Evolutionary conservation across 1,140 invertebrate genomes (phyloP), one percentile per base, ranked within the genome.

Genomic region (Pomacea maculata): DNA sequence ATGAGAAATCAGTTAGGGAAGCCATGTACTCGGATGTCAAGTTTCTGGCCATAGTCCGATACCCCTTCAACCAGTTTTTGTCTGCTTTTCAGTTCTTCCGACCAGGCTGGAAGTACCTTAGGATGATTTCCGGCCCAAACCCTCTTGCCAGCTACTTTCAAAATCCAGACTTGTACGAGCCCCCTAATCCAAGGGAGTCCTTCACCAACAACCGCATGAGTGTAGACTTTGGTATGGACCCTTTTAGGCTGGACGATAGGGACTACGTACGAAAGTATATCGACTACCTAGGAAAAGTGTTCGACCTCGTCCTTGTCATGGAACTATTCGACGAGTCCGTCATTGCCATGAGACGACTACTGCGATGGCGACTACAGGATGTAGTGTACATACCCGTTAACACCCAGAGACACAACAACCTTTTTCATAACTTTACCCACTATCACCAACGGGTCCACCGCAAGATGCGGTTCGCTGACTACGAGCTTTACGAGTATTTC

Each of bases 301-400:
- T 89, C 61, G 73, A 83, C 34, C 63, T 89, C 12, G 83, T 89
- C 14, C 34, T 89, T 10, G 76, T 89, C 10, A 79, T 84, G n/a
- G 87, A 89, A 67, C 57, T 80, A 15, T 85, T 88, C 73, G 85
- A 86, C 57, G 88, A 89, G 79, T 88, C 87, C 17, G 64, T 89
- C 0, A 77, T 89, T 55, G 71, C 88, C 54, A 74, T 89, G 76
- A 83, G 76, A 63, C 74, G 85, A 21, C 72, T 83, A 70, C 72
- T 89, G 64, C 83, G 83, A 9, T 89, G 88, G 88, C 71, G 76
- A n/a, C 21, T 85, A 11, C 75, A 87, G 75, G 87, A 89, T 67
- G 79, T 89, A 17, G n/a, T 85, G 17, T 87, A 82, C 74, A 75
- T 81, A 9, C 70, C 7, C 61, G 61, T 45, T 34, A 85, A 84